Evolutionary conservation across 2,113 vertebrate species (phyloP), one percentile per base, ranked within the genome.

Genomic region (Plectropomus leopardus): DNA sequence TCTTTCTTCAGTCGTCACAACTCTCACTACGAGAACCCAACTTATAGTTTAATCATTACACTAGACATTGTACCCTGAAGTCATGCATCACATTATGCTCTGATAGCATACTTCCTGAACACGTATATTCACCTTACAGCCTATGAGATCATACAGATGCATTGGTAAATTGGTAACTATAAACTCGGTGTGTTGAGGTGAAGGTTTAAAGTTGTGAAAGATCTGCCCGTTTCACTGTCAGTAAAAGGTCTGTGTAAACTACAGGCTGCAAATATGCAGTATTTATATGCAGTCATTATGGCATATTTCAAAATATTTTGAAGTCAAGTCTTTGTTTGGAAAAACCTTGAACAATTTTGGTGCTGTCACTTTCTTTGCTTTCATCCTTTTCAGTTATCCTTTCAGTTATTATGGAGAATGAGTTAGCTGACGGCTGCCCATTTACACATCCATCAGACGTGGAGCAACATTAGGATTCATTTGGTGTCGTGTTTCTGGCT

Each of bases 41-140:
- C n/a, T 40, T 10, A 44, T 1, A 42, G 54, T 53, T 71, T 80
- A 80, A 78, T 75, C 48, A 69, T 83, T 85, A 72, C 51, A 80
- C 23, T 32, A 73, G 16, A 16, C 44, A 23, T 14, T 85, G 11
- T 24, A 40, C 15, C 9, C 55, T 75, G 10, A 60, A 36, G 50
- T 53, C 65, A 80, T 15, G 42, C 28, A 82, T 63, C 40, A 47
- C 42, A 44, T 47, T 19, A 24, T 69, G 59, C n/a, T 55, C 50
- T 82, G 44, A 60, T 69, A 57, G 5, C 65, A 65, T 16, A 0
- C 61, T 30, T 42, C 17, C 5, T 24, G 16, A 4, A 32, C 28
- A 8, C 47, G 47, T 26, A 32, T 45, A 8, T 23, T 48, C 7
- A 45, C 36, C 36, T 40, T 40, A 10, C 36, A 40, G 36, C 11